Conservation (phyloP, 2,113 vertebrate genomes). For the Hirundichthys speculiger region DNA sequence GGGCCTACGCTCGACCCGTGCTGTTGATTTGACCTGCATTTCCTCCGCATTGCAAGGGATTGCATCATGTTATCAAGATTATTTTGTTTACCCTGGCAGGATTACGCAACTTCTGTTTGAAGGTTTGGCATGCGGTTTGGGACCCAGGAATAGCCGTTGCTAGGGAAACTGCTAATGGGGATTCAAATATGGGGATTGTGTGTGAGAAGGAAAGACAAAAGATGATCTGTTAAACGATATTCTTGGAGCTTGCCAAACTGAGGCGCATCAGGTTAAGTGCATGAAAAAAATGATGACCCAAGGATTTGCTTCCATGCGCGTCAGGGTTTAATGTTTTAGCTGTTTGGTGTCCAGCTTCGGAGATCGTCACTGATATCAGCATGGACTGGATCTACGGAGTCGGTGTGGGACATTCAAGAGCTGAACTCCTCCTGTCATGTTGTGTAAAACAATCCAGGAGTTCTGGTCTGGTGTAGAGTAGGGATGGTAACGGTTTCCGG, state of each 20-base stretch:
- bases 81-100: constrained; percentile 69
- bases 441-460: no score
- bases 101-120: constrained; percentile 55
- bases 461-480: no score
- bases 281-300: no score
- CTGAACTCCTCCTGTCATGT: no score
- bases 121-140: constrained; percentile 61
- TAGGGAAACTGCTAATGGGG: constrained; percentile 60
- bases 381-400: no score
- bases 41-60: constrained; percentile 63
- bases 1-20: constrained; percentile 49
- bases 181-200: constrained; percentile 63
- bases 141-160: constrained; percentile 70
- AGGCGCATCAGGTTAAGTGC: no score
- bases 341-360: no score
- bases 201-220: constrained; percentile 48
- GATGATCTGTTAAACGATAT: constrained; percentile 47
- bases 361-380: no score
- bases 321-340: no score
- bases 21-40: constrained; percentile 43
- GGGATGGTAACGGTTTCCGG: no score
- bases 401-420: no score
- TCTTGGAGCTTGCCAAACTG: constrained; percentile 6
- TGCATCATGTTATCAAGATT: constrained; percentile 73
- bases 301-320: no score